Evolutionary conservation across 2,888 invertebrate species (phyloP).

Genomic region (Epirrhoe tristata): DNA sequence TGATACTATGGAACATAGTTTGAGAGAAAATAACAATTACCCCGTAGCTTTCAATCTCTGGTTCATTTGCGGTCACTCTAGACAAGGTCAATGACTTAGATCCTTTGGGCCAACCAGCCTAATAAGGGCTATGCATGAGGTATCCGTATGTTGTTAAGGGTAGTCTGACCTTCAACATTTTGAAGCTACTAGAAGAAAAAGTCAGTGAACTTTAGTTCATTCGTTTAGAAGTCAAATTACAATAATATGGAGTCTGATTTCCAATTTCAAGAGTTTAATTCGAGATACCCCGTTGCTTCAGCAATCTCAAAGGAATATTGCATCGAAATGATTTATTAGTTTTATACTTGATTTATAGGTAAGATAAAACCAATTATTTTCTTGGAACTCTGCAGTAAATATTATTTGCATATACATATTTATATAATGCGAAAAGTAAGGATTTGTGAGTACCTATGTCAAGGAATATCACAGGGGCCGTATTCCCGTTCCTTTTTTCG

Average conservation of each 20-base stretch:
- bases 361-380: not conserved
- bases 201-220: not conserved
- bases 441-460: not conserved
- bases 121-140: no score
- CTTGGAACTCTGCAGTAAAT: not conserved
- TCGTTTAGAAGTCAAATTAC: not conserved
- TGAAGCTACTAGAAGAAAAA: not conserved
- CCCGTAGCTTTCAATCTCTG: not conserved
- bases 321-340: not conserved
- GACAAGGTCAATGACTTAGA: not conserved
- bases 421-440: not conserved
- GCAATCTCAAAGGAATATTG: not conserved
- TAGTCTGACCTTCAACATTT: not conserved
- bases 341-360: not conserved
- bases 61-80: not conserved
- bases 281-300: not conserved
- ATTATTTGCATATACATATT: not conserved
- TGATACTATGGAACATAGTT: constrained; percentile 5
- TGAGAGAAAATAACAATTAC: constrained; percentile 1
- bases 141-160: no score
- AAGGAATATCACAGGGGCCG: no score
- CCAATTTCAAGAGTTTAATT: not conserved
- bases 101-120: not conserved
- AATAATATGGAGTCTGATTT: not conserved
- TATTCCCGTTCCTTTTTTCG: no score